These are phyloP conservation scores for Caenorhabditis becei DNA, from an alignment of 2,888 invertebrate species.

Conservation along the genomic window DNA sequence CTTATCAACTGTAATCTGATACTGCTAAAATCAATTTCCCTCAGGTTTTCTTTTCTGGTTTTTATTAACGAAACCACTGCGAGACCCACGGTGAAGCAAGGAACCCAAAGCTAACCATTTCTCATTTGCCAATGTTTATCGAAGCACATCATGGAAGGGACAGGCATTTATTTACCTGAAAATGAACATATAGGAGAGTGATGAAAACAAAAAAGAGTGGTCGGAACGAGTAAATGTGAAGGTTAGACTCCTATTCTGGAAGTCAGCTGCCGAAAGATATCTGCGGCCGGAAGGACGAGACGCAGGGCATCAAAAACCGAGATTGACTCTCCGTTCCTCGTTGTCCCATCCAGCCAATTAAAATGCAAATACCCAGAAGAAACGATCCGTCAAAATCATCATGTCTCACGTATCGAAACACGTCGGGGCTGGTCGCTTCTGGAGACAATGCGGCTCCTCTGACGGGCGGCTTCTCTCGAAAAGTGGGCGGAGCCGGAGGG, in stretches of 20 bases:
- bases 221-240: not conserved
- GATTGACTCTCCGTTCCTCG: not conserved
- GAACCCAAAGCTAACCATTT: slow-evolving; percentile 23
- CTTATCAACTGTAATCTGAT: too few relatives aligned
- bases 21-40: too few relatives aligned
- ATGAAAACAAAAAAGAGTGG: not conserved
- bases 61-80: too few relatives aligned
- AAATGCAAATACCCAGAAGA: slow-evolving; percentile 17
- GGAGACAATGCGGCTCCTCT: slow-evolving; percentile 11
- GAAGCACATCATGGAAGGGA: not conserved
- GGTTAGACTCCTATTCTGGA: not conserved
- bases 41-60: too few relatives aligned
- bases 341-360: slow-evolving; percentile 4
- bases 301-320: not conserved
- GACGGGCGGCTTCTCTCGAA: slow-evolving; percentile 5
- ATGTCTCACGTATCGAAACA: not conserved
- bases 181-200: not conserved
- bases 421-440: not conserved
- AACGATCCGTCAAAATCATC: slow-evolving; percentile 18
- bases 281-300: not conserved
- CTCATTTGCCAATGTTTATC: slow-evolving; percentile 4
- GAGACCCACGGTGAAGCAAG: too few relatives aligned
- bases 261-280: not conserved
- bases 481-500: slow-evolving; percentile 18
- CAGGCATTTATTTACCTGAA: slow-evolving; percentile 47